Base-by-base conservation (phyloP, 2,113 vertebrate genomes). In the Daubentonia madagascariensis region DNA sequence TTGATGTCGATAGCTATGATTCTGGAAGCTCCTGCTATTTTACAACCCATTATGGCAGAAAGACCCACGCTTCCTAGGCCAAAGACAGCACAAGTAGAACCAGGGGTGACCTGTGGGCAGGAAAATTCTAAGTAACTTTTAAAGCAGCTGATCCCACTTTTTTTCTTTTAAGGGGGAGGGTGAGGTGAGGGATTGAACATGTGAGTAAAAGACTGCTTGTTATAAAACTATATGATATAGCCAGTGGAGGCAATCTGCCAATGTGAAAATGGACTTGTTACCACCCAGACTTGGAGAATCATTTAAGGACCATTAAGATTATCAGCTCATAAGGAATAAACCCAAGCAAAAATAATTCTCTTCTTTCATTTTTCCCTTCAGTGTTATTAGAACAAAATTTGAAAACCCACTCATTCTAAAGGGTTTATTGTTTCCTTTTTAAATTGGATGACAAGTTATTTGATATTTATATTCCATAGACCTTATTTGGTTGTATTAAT, bases 1-100 rank as follows among this genome's bases (percentile, higher is more conserved):
- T 99, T 99, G 98, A 99, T 98, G 63, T 99, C 99, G 4, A 99
- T 13, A 0, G 76, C 99, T 61, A 99, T 99, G 98, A 99, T 99
- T 94, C 99, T 99, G 91, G 99, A 99, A 68, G 99, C 99, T 63
- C 99, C 99, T 0, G 99, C 99, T 0, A 4, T 98, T 97, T 99
- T 99, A 98, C 99, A 99, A 86, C 99, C 99, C 48, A 99, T 99
- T 65, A 99, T 3, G 11, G 98, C 99, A 0, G 99, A 99, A 70
- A 99, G 98, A 28, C 99, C 99, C 1, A 99, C 99, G 0, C 99
- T 99, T 85, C 99, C 99, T 0, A 99, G 97, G 59, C 99, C 99
- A 0, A 99, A 99, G 90, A 99, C 11, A 0, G 98, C 99, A 83
- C 99, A 99, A 1, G 95, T 98, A 18, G 99, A 99, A 43, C 98